Conservation (phyloP, 2,113 vertebrate genomes). For the Nothocercus nigrocapillus region DNA sequence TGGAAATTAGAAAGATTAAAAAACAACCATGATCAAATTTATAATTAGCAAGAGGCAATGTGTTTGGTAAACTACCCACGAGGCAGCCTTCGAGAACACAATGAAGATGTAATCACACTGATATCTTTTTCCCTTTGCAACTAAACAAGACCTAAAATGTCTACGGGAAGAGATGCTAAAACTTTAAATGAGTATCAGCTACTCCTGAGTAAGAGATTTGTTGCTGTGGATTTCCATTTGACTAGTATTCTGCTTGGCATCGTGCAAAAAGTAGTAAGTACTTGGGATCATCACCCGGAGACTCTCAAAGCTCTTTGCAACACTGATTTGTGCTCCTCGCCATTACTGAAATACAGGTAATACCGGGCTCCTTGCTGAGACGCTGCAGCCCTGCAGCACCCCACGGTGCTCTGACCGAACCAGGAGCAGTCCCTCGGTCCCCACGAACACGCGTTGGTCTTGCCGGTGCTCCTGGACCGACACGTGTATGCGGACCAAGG, state of each 20-base stretch:
- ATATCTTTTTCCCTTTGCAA: neutral
- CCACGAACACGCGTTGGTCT: accelerated
- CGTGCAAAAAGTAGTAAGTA: neutral
- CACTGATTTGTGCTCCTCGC: neutral
- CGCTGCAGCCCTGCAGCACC: accelerated
- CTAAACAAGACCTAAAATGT: neutral
- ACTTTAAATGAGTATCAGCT: neutral
- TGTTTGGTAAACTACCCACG: constrained; percentile 5
- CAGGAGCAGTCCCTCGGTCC: neutral
- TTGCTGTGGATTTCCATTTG: neutral
- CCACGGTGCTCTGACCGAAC: neutral
- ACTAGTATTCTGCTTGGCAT: neutral
- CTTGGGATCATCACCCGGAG: neutral
- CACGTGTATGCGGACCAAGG: accelerated
- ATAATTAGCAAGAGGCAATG: neutral
- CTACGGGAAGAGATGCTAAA: neutral
- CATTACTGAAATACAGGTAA: neutral
- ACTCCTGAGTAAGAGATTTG: neutral
- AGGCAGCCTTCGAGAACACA: constrained; percentile 23
- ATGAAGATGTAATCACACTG: neutral
- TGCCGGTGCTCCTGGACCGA: too few species aligned
- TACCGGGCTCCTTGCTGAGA: accelerated
- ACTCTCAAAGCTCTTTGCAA: neutral
- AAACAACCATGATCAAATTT: constrained; percentile 15
- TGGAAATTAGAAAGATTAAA: constrained; percentile 58